These are phyloP conservation scores for Aegotheles bennettii DNA, from an alignment of 2,113 vertebrate species.

Conservation along the genomic window DNA sequence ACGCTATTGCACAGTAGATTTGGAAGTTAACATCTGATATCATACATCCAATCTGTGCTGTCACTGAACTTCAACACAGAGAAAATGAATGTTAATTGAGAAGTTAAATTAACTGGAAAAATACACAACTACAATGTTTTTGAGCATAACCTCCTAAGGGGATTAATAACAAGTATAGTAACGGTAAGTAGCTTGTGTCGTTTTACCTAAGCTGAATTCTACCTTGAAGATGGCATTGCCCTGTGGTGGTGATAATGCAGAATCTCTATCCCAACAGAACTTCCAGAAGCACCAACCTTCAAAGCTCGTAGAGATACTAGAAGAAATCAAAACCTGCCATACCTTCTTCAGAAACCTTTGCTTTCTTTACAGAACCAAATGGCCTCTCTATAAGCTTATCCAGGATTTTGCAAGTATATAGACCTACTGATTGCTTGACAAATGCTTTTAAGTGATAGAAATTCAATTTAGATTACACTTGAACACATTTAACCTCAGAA, in stretches of 20 bases:
- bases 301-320: not conserved
- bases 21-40: not conserved
- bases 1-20: not conserved
- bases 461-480: not conserved
- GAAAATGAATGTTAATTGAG: not conserved
- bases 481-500: not conserved
- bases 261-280: not conserved
- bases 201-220: not conserved
- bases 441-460: not conserved
- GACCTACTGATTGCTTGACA: not conserved
- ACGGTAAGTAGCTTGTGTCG: not conserved
- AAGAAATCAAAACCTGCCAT: not conserved
- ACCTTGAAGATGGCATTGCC: not conserved
- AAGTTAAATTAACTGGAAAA: not conserved
- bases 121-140: not conserved
- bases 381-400: not conserved
- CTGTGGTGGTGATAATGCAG: not conserved
- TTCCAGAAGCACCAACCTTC: not conserved
- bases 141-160: not conserved
- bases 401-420: not conserved
- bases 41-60: not conserved
- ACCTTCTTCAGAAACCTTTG: not conserved
- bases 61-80: not conserved
- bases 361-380: not conserved
- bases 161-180: not conserved